These are phyloP conservation scores for Lycophotia porphyrea DNA, from an alignment of 2,888 invertebrate genomes.

Conservation along the genomic window DNA sequence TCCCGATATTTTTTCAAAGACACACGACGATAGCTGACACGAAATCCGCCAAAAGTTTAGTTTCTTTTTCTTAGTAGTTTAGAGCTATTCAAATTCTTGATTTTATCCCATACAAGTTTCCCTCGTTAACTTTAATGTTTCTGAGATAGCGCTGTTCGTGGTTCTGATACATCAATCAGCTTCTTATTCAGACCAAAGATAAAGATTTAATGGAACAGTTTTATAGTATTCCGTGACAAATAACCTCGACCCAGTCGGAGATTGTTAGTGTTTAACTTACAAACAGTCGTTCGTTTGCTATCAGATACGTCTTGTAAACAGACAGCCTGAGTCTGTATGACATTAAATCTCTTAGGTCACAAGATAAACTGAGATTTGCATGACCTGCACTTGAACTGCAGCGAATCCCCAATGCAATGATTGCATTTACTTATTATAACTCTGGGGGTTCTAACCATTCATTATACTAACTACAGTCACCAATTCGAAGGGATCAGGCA, in stretches of 20 bases:
- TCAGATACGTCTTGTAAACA: conserved; percentile 69
- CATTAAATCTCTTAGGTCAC: conserved; percentile 82
- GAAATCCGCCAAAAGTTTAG: background rate
- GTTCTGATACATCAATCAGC: conserved; percentile 14
- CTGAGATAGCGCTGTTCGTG: conserved; percentile 13
- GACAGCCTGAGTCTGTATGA: conserved; percentile 70
- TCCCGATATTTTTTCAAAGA: background rate
- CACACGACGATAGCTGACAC: background rate
- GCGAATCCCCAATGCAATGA: conserved; percentile 36
- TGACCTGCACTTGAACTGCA: conserved; percentile 74
- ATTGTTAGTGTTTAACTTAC: conserved; percentile 57
- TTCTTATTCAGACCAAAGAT: conserved; percentile 19
- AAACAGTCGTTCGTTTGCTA: conserved; percentile 68
- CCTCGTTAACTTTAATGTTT: conserved; percentile 7
- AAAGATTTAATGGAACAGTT: conserved; percentile 30
- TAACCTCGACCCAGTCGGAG: conserved; percentile 63
- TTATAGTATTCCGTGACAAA: conserved; percentile 38
- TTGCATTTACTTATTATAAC: background rate
- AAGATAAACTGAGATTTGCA: conserved; percentile 76
- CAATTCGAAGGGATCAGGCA: background rate
- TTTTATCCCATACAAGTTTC: background rate
- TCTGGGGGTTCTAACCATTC: background rate
- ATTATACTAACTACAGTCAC: background rate
- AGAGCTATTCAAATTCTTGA: background rate
- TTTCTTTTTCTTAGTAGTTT: background rate